Conservation (phyloP, 1,140 invertebrate species). For the Conus betulinus region DNA sequence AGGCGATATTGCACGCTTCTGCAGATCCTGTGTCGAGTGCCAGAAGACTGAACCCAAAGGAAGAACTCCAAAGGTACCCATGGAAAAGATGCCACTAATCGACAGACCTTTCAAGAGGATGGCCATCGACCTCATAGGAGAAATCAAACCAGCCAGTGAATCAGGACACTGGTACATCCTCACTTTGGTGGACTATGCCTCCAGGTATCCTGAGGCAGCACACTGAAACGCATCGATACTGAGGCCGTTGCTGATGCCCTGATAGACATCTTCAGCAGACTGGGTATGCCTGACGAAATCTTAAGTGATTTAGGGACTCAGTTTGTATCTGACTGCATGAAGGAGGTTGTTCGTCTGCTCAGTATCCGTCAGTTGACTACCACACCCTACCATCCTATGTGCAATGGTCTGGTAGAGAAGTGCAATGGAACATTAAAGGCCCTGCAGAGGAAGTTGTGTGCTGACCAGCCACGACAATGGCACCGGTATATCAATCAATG, state of each 20-base stretch:
- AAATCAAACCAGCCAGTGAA: conserved; percentile 36
- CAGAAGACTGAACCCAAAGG: conserved; percentile 38
- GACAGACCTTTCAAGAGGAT: conserved; percentile 43
- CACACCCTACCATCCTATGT: conserved; percentile 46
- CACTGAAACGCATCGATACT: conserved; percentile 41
- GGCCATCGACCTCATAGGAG: conserved; percentile 41
- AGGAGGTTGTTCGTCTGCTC: conserved; percentile 44
- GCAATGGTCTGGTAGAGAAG: conserved; percentile 42
- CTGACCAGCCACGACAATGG: conserved; percentile 31
- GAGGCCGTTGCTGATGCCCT: conserved; percentile 31
- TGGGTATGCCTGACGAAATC: conserved; percentile 47
- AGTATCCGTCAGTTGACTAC: not conserved
- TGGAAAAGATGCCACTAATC: conserved; percentile 33
- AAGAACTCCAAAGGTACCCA: conserved; percentile 4
- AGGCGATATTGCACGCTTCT: conserved; percentile 33
- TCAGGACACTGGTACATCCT: conserved; percentile 43
- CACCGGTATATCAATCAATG: conserved; percentile 35
- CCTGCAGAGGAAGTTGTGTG: conserved; percentile 33
- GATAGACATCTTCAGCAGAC: not conserved
- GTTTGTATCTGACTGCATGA: conserved; percentile 49
- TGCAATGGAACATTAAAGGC: conserved; percentile 41
- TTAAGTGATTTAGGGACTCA: conserved; percentile 49
- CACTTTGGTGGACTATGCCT: conserved; percentile 46
- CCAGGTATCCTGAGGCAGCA: conserved; percentile 47
- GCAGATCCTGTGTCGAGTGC: conserved; percentile 37